Percentiles rank a stretch among this genome's conserved stretches.
Evolutionary conservation across 2,797 vertebrate species (phyloP).

Genomic region (Pseudomugil gertrudae): DNA sequence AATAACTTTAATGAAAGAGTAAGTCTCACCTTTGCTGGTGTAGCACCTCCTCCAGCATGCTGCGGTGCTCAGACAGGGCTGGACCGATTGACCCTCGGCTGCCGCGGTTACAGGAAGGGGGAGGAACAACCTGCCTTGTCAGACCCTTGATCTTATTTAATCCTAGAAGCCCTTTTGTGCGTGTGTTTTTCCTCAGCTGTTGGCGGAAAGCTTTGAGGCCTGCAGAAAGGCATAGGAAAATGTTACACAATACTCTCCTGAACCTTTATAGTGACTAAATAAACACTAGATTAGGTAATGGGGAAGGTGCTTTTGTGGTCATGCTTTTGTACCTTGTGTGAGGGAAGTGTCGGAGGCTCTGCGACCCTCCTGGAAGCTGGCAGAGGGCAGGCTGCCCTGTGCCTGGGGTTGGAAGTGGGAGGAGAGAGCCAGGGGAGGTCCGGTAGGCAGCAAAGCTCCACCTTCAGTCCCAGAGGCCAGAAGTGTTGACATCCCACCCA

Average conservation of each 20-base stretch:
- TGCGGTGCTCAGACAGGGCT: conserved; percentile 84
- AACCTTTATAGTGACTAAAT: conserved; percentile 23
- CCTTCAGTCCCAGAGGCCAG: conserved; percentile 74
- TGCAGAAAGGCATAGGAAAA: conserved; percentile 62
- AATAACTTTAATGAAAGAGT: not conserved
- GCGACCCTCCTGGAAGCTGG: conserved; percentile 93
- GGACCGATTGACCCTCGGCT: conserved; percentile 84
- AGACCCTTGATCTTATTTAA: conserved; percentile 96
- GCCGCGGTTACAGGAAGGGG: conserved; percentile 84
- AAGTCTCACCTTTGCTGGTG: conserved; percentile 90
- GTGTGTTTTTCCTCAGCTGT: conserved; percentile 91
- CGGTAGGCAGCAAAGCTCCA: conserved; percentile 74
- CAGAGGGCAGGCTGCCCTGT: conserved; percentile 84
- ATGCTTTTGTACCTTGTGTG: conserved; percentile 87
- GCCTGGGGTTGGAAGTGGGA: conserved; percentile 87
- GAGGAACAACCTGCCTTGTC: conserved; percentile 88
- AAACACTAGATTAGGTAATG: not conserved
- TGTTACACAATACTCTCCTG: conserved; percentile 53
- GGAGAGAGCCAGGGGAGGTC: conserved; percentile 85
- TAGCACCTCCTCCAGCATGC: conserved; percentile 91
- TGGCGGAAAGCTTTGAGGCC: conserved; percentile 96
- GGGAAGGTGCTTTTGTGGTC: conserved; percentile 7
- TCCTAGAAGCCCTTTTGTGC: conserved; percentile 92
- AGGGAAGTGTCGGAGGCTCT: conserved; percentile 95
- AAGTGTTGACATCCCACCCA: conserved; percentile 81